These are phyloP conservation scores for Ricordea florida DNA, from an alignment of 92 coral and sea anemone genomes.

Conservation along the genomic window DNA sequence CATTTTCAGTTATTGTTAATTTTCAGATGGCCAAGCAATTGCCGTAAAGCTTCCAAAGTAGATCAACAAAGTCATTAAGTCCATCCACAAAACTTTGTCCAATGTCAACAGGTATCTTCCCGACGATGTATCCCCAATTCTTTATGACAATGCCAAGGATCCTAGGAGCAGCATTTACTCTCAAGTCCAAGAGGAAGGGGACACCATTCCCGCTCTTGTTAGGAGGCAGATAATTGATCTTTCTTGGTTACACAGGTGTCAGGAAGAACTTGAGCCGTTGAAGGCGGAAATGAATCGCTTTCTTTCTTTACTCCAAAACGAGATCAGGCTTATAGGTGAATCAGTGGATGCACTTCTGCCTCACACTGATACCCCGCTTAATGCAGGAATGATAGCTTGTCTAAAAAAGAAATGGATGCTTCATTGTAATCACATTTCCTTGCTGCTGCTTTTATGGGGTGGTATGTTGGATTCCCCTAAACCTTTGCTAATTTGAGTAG, in stretches of 20 bases:
- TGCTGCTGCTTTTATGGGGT: slow-evolving; percentile 11
- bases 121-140: not conserved
- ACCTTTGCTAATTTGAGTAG: slow-evolving; percentile 12
- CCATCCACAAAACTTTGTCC: too few species aligned
- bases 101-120: slow-evolving; percentile 21
- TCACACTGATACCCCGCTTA: slow-evolving; percentile 22
- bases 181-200: not conserved
- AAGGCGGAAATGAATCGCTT: slow-evolving; percentile 33
- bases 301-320: slow-evolving; percentile 17
- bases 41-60: too few species aligned
- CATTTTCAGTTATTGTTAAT: too few species aligned
- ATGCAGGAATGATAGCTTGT: slow-evolving; percentile 19
- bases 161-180: slow-evolving; percentile 22
- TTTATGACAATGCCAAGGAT: slow-evolving; percentile 22
- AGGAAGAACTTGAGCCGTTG: slow-evolving; percentile 20
- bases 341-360: slow-evolving; percentile 1
- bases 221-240: slow-evolving; percentile 33
- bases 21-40: too few species aligned
- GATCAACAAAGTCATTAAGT: too few species aligned
- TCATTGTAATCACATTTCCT: slow-evolving; percentile 7
- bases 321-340: slow-evolving; percentile 11
- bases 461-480: slow-evolving; percentile 18
- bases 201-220: not conserved
- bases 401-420: slow-evolving; percentile 12
- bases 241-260: slow-evolving; percentile 18